Evolutionary conservation across 92 coral and sea anemone genomes (phyloP).

Genomic region (Actinostola sp.): DNA sequence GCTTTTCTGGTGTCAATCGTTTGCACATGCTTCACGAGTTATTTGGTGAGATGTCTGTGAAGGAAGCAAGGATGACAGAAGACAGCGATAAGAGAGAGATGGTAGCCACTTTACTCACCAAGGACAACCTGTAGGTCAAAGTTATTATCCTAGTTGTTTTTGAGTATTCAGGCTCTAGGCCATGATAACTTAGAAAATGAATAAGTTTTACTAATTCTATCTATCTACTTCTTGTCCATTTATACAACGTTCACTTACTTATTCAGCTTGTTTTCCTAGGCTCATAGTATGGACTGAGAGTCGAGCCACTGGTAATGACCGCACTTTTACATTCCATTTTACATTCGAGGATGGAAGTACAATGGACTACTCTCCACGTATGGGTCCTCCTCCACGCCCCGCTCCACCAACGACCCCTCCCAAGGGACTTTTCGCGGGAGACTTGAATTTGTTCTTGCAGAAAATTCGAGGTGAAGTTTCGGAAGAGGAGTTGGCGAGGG

Average conservation of each 20-base stretch:
- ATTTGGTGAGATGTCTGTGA: slow-evolving; percentile 68
- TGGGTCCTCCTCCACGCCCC: slow-evolving; percentile 35
- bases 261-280: slow-evolving; percentile 19
- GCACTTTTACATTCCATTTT: slow-evolving; percentile 54
- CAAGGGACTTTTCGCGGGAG: slow-evolving; percentile 67
- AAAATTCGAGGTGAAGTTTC: slow-evolving; percentile 64
- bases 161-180: no score
- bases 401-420: slow-evolving; percentile 26
- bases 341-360: slow-evolving; percentile 75
- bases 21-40: slow-evolving; percentile 63
- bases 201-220: no score
- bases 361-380: slow-evolving; percentile 38
- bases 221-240: no score
- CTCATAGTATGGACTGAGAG: slow-evolving; percentile 53
- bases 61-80: slow-evolving; percentile 53
- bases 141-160: no score
- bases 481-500: slow-evolving; percentile 59
- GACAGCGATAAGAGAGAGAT: slow-evolving; percentile 43
- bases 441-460: slow-evolving; percentile 59
- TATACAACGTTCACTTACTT: no score
- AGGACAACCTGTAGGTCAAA: slow-evolving; percentile 40
- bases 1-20: slow-evolving; percentile 64
- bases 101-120: slow-evolving; percentile 50
- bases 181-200: no score
- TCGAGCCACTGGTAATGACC: slow-evolving; percentile 29